phyloP scores from a whole-genome alignment of 2,888 invertebrate species.

The Smittia sp. region DNA sequence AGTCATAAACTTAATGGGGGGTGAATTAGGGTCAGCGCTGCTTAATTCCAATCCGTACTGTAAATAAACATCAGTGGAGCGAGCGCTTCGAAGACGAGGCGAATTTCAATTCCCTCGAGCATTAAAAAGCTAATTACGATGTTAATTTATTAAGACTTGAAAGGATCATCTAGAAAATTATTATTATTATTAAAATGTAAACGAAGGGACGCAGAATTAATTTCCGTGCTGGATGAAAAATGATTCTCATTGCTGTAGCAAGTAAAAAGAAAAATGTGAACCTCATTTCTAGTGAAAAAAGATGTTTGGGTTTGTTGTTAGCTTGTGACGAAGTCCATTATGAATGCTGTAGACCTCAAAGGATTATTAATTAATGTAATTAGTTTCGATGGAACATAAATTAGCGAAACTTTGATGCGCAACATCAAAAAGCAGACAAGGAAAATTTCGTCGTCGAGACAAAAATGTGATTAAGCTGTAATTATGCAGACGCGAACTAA shows the following conservation, averaged over 20 bases:
- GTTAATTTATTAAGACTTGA: constrained; percentile 17
- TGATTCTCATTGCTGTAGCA: constrained; percentile 25
- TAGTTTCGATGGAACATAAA: background rate
- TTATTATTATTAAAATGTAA: background rate
- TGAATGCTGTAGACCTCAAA: background rate
- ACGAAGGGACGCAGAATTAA: constrained; percentile 1
- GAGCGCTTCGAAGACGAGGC: background rate
- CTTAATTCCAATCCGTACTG: background rate
- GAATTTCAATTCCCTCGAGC: background rate
- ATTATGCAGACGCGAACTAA: too few relatives aligned
- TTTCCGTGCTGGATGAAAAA: constrained; percentile 23
- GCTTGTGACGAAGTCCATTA: constrained; percentile 1
- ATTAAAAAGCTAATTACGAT: constrained; percentile 6
- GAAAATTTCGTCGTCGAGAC: background rate
- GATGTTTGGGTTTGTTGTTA: background rate
- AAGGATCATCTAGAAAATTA: constrained; percentile 21
- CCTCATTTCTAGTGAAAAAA: constrained; percentile 33
- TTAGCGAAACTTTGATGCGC: background rate
- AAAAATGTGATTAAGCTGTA: constrained; percentile 19
- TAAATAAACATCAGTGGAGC: background rate
- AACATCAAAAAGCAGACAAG: background rate
- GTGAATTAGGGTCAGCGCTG: constrained; percentile 6
- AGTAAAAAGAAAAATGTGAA: constrained; percentile 1
- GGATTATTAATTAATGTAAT: constrained; percentile 6
- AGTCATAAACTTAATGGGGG: background rate